Base-by-base conservation (phyloP, 1,140 invertebrate species). In the Lordiphosa mommai region DNA sequence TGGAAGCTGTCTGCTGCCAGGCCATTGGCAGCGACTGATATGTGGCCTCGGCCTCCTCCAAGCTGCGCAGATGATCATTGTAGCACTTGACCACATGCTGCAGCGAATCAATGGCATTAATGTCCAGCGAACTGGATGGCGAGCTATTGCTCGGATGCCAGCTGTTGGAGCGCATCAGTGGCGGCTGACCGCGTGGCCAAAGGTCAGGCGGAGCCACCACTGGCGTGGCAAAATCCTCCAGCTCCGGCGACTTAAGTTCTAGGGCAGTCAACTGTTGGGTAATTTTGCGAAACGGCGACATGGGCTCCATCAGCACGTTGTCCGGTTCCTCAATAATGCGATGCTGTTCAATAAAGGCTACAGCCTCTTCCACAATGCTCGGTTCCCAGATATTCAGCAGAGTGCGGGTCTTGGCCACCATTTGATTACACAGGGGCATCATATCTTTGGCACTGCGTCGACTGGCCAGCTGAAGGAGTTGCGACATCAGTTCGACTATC, bases 321-420 rank as follows among this genome's bases (percentile, higher is more conserved):
- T 89, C 88, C 1, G 88, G 88, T 29, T 89, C 88, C 53, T 89
- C 88, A n/a, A 89, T 86, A 20, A 88, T 89, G 23, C 88, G 80
- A 72, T 94, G 92, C 70, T 94, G 93, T 77, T 96, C 95, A 27
- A 97, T 92, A 74, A 95, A 95, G 8, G 92, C 92, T 36, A 96
- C 90, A 0, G 95, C 95, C 86, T 97, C 95, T 86, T 97, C 96
- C 0, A 97, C 94, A 13, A 96, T 89, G 7, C 92, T 92, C 0
- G 95, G 93, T 86, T 96, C 95, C 94, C 95, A 96, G 1, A 96
- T 90, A 48, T 93, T 94, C 5, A 96, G 88, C 27, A 97, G 89
- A 17, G 94, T 94, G 57, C 93, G 91, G 0, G 94, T 95, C 85
- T 95, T 94, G 8, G 91, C 91, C 34, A 95, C 92, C 91, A 95